phyloP scores from a whole-genome alignment of 2,888 invertebrate species.

The Nomada fucata region DNA sequence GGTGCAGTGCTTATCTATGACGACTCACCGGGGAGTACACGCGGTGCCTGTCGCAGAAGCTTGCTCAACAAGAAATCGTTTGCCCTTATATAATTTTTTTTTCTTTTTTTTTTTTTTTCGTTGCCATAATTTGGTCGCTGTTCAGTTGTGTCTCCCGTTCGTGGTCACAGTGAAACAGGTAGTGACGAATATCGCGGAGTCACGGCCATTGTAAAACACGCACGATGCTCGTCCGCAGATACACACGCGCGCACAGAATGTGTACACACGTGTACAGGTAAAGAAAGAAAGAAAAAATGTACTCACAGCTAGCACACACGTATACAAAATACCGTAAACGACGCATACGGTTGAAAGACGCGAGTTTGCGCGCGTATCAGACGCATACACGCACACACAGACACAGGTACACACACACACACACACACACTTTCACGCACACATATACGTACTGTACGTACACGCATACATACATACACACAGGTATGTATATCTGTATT shows the following conservation, averaged over 20 bases:
- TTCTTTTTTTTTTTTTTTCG: constrained; percentile 64
- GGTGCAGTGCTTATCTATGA: constrained; percentile 13
- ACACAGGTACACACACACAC: not conserved
- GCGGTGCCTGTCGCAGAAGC: constrained; percentile 47
- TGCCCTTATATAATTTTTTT: not conserved
- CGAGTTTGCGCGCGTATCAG: not conserved
- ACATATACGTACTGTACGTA: constrained; percentile 43
- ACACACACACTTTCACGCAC: not conserved
- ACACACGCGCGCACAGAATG: not conserved
- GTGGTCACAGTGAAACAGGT: constrained; percentile 34
- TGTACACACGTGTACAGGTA: too few relatives aligned
- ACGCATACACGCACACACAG: not conserved
- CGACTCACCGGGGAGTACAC: constrained; percentile 39
- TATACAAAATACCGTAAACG: not conserved
- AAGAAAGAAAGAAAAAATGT: too few relatives aligned
- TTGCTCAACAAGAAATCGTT: constrained; percentile 59
- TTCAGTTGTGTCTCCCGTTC: constrained; percentile 54
- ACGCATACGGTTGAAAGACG: too few relatives aligned
- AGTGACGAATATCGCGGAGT: constrained; percentile 56
- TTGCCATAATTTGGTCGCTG: constrained; percentile 63
- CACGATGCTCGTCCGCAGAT: constrained; percentile 18
- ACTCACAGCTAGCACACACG: too few relatives aligned
- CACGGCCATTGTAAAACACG: constrained; percentile 39
- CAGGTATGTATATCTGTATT: constrained; percentile 77
- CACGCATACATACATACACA: constrained; percentile 2